These are phyloP conservation scores for Oriolus oriolus DNA, from an alignment of 2,113 vertebrate species.

Conservation along the genomic window DNA sequence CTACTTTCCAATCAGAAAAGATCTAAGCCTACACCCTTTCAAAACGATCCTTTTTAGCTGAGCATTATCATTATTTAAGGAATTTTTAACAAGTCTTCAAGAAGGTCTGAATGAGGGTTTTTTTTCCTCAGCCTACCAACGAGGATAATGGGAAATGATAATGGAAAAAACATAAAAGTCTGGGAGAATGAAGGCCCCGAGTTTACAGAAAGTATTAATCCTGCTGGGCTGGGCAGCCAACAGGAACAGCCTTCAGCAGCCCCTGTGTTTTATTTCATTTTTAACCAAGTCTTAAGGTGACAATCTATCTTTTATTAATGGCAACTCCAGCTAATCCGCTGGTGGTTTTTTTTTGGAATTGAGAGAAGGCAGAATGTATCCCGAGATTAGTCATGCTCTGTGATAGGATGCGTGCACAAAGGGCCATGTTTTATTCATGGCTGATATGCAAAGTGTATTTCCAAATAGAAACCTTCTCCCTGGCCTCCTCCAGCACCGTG, in stretches of 20 bases:
- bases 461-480: background rate
- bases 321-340: background rate
- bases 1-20: background rate
- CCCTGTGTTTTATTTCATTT: background rate
- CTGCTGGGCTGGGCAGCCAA: background rate
- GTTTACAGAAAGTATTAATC: background rate
- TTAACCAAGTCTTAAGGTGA: background rate
- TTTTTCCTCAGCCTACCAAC: background rate
- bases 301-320: background rate
- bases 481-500: background rate
- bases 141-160: background rate
- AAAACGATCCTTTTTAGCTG: background rate
- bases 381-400: background rate
- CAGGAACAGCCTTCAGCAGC: background rate
- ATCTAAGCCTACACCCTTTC: rapidly evolving
- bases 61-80: background rate
- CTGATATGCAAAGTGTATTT: background rate
- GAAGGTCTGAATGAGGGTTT: background rate
- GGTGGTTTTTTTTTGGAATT: background rate
- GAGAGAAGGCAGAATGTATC: background rate
- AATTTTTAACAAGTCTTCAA: rapidly evolving
- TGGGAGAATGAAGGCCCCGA: background rate
- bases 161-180: background rate
- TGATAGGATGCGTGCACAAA: background rate
- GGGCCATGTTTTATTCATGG: background rate